Conservation (phyloP, 2,888 invertebrate genomes). For the Lomographa bimaculata region DNA sequence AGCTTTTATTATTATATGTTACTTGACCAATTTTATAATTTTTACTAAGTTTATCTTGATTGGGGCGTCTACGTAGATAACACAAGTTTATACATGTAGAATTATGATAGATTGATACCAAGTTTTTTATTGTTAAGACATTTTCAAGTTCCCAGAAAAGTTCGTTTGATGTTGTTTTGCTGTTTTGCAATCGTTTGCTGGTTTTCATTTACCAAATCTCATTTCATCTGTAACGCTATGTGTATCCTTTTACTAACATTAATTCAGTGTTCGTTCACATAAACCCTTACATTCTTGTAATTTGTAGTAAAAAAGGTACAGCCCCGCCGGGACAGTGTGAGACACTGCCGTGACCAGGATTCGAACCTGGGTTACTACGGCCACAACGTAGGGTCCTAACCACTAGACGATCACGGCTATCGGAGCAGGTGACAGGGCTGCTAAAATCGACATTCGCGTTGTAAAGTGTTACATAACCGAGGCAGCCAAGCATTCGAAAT, state of each 20-base stretch:
- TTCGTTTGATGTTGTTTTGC: slow-evolving; percentile 19
- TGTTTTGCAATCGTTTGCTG: slow-evolving; percentile 15
- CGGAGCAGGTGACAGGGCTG: slow-evolving; percentile 23
- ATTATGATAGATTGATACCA: too few relatives aligned
- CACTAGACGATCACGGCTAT: slow-evolving; percentile 86
- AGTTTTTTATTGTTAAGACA: too few relatives aligned
- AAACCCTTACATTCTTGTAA: too few relatives aligned
- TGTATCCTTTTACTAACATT: not conserved
- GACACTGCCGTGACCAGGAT: slow-evolving; percentile 83
- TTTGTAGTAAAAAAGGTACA: too few relatives aligned
- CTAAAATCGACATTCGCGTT: slow-evolving; percentile 9
- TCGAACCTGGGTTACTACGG: slow-evolving; percentile 90
- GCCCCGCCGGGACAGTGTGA: slow-evolving; percentile 59
- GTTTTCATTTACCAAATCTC: slow-evolving; percentile 1
- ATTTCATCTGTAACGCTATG: not conserved
- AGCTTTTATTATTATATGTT: too few relatives aligned
- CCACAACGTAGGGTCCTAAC: slow-evolving; percentile 91
- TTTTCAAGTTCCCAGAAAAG: slow-evolving; percentile 19
- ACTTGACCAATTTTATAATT: too few relatives aligned
- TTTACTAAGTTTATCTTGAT: too few relatives aligned
- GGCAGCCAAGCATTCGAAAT: too few relatives aligned
- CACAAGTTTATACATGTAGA: too few relatives aligned
- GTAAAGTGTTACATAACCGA: slow-evolving; percentile 9
- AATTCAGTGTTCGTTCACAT: too few relatives aligned
- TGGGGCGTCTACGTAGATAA: too few relatives aligned